A percentile compares a stretch with the other conserved stretches of the same genome.
Conservation (phyloP, 2,113 vertebrate genomes). For the Colaptes auratus region DNA sequence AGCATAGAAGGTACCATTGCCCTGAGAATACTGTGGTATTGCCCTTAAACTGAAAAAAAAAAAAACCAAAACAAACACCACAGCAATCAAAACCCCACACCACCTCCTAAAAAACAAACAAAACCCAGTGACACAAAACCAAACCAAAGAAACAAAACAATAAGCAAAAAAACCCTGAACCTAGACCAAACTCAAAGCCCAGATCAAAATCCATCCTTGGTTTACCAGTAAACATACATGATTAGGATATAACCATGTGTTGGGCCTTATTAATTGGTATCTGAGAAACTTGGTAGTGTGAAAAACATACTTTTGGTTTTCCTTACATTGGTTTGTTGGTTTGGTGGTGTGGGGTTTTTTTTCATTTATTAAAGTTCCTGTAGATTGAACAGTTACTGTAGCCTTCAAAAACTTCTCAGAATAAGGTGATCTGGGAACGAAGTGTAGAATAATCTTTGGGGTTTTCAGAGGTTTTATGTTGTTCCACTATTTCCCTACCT, state of each 20-base stretch:
- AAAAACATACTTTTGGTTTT: neutral
- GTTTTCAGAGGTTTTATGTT: neutral
- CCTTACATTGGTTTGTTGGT: rapidly evolving
- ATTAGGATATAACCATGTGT: neutral
- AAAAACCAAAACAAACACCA: too few species aligned
- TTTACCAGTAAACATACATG: neutral
- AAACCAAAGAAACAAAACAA: too few species aligned
- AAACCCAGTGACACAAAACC: neutral
- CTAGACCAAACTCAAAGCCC: neutral
- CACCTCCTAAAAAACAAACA: neutral
- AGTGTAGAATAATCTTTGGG: neutral
- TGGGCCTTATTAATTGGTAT: neutral
- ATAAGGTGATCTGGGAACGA: neutral
- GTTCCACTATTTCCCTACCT: neutral
- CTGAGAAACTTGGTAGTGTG: neutral
- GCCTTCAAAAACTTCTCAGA: neutral
- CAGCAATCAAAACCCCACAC: too few species aligned
- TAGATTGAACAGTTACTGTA: neutral
- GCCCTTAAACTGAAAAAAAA: neutral
- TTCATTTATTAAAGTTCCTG: neutral
- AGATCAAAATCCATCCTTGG: neutral
- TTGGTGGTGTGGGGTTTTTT: neutral
- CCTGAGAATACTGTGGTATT: neutral
- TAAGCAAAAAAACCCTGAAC: too few species aligned
- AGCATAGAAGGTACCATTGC: neutral